Base-by-base conservation (phyloP, 1,140 invertebrate genomes). In the Oreohelix idahoensis region DNA sequence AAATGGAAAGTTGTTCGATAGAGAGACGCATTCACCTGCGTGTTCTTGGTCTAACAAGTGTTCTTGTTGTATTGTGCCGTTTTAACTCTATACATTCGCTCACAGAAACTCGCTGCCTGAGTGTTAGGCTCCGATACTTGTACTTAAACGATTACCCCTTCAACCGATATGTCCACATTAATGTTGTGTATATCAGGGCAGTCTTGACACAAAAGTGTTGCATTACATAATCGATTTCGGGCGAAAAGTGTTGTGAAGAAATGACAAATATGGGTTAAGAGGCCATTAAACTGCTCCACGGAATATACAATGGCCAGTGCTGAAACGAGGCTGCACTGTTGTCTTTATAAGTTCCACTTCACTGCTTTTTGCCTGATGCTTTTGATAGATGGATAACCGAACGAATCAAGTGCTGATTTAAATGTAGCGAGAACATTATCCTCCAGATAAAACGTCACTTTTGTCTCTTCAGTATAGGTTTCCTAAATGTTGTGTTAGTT, bases 261-360 rank as follows among this genome's bases (percentile, higher is more conserved):
- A 66, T 11, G 29, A 32, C 63, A 66, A 66, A 66, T 66, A 66
- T 66, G 29, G 63, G 63, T 66, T 66, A 66, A 66, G 63, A 66
- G 63, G 63, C 63, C 63, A 32, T 66, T 32, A 66, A 0, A 29
- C 63, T 66, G 8, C n/a, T 8, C 29, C 11, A 66, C 10, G 1
- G 29, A 35, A n/a, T 32, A 66, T 13, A 66, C 63, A 66, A 35
- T 11, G 5, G 29, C 8, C 29, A 32, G 63, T 2, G n/a, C 29
- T 8, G 5, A 66, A 66, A 66, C 29, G 63, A 8, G 2, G 11
- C 29, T 32, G 63, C 29, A 4, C 63, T 35, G 29, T 66, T 66
- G 63, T 66, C 29, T 5, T 66, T 66, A 1, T 66, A 5, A 32
- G 29, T 66, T 32, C 8, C n/a, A 11, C n/a, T 32, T 32, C n/a